These are phyloP conservation scores for Zapornia atra DNA, from an alignment of 2,113 vertebrate genomes.

Conservation along the genomic window DNA sequence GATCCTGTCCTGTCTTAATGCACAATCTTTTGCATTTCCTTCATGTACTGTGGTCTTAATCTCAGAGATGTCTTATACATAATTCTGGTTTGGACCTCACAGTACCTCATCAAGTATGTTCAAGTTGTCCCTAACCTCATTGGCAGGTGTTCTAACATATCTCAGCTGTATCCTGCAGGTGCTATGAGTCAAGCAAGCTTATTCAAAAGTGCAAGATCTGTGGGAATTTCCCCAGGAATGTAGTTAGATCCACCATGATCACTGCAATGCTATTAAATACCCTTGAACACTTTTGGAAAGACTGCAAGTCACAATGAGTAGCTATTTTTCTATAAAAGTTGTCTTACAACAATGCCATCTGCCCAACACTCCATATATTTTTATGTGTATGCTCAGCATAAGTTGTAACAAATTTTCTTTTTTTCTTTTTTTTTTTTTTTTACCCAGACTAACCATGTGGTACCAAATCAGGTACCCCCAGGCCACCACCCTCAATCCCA, in stretches of 20 bases:
- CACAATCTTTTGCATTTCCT: background rate
- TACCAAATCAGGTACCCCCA: background rate
- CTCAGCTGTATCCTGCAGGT: background rate
- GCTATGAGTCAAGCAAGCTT: background rate
- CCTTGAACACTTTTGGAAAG: background rate
- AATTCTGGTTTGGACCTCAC: background rate
- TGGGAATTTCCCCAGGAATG: background rate
- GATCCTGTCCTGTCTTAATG: background rate
- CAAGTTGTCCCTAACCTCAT: background rate
- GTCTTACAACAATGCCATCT: background rate
- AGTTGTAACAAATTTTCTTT: background rate
- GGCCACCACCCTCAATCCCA: background rate
- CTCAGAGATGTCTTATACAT: background rate
- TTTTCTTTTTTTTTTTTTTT: background rate
- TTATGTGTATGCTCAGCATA: rapidly evolving
- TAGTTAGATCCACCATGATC: background rate
- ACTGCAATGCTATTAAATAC: background rate
- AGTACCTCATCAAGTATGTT: background rate
- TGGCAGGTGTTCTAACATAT: background rate
- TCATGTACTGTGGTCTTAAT: background rate
- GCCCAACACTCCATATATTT: background rate
- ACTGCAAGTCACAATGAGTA: background rate
- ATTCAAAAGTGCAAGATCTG: background rate
- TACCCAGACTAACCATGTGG: background rate
- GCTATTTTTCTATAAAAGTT: background rate